phyloP scores from a whole-genome alignment of 1,140 invertebrate species.

The Lordiphosa mommai region DNA sequence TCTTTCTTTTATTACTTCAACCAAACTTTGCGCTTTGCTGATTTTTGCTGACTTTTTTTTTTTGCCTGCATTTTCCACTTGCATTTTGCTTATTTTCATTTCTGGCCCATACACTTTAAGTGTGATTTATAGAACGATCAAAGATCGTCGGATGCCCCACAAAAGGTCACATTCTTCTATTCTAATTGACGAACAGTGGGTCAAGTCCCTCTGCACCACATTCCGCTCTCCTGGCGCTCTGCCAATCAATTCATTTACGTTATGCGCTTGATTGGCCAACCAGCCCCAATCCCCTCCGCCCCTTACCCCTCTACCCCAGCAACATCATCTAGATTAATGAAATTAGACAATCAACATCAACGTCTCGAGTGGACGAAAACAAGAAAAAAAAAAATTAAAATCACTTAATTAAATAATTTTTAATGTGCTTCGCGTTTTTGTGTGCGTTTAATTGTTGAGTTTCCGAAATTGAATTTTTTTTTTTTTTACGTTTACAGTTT shows the following conservation, averaged over 20 bases:
- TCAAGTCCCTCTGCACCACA: constrained; percentile 25
- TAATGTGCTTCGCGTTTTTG: constrained; percentile 40
- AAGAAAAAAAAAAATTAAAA: constrained; percentile 59
- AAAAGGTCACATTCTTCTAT: constrained; percentile 63
- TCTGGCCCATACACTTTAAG: constrained; percentile 19
- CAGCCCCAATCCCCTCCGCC: constrained; percentile 9
- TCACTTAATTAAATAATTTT: constrained; percentile 77
- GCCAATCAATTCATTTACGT: constrained; percentile 61
- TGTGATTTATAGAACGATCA: constrained; percentile 60
- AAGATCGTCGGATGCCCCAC: not conserved
- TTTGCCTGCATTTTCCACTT: constrained; percentile 5
- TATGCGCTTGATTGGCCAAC: constrained; percentile 41
- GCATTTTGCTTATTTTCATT: not conserved
- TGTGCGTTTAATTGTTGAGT: constrained; percentile 35
- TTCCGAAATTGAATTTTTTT: too few species aligned
- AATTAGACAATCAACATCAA: constrained; percentile 70
- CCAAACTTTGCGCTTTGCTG: too few species aligned
- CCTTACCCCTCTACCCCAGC: not conserved
- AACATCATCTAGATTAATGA: constrained; percentile 57
- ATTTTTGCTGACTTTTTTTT: constrained; percentile 4
- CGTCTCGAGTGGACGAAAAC: constrained; percentile 24
- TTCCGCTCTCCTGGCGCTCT: constrained; percentile 36
- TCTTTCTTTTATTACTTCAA: too few species aligned
- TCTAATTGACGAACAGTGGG: constrained; percentile 69
- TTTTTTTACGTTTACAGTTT: not conserved